Conservation (phyloP, 2,888 invertebrate species). For the Laothoe populi region DNA sequence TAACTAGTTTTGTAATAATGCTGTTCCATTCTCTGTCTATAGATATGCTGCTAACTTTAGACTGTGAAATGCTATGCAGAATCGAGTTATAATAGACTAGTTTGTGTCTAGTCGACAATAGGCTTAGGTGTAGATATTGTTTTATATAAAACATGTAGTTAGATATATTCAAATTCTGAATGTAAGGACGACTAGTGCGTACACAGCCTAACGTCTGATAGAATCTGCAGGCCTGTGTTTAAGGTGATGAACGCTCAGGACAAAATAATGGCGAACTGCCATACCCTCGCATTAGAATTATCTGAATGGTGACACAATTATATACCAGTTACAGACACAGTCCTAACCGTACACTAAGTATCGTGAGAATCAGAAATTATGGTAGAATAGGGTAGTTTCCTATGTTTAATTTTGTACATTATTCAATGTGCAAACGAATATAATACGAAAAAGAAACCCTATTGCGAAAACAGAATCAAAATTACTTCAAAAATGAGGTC, state of each 20-base stretch:
- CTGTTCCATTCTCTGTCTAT: neutral
- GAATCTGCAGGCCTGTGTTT: neutral
- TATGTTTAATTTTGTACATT: too few relatives aligned
- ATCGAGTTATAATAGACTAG: conserved; percentile 68
- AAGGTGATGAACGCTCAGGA: conserved; percentile 34
- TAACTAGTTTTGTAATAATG: neutral
- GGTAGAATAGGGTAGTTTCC: too few relatives aligned
- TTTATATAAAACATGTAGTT: conserved; percentile 79
- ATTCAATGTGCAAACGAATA: too few relatives aligned
- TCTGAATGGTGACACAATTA: too few relatives aligned
- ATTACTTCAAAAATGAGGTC: too few relatives aligned
- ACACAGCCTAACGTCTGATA: conserved; percentile 39
- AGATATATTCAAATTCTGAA: conserved; percentile 76
- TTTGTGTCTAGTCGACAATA: conserved; percentile 64
- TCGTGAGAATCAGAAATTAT: too few relatives aligned
- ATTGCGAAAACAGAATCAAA: too few relatives aligned
- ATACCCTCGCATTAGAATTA: neutral
- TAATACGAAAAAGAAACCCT: too few relatives aligned
- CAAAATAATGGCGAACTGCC: neutral
- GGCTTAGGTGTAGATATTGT: conserved; percentile 78
- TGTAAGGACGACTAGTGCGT: conserved; percentile 24
- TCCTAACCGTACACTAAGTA: too few relatives aligned
- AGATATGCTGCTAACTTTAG: conserved; percentile 32
- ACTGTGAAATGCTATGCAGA: conserved; percentile 46
- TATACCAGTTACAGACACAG: too few relatives aligned